These are phyloP conservation scores for Latheticus oryzae DNA, from an alignment of 2,888 invertebrate species.

Conservation along the genomic window DNA sequence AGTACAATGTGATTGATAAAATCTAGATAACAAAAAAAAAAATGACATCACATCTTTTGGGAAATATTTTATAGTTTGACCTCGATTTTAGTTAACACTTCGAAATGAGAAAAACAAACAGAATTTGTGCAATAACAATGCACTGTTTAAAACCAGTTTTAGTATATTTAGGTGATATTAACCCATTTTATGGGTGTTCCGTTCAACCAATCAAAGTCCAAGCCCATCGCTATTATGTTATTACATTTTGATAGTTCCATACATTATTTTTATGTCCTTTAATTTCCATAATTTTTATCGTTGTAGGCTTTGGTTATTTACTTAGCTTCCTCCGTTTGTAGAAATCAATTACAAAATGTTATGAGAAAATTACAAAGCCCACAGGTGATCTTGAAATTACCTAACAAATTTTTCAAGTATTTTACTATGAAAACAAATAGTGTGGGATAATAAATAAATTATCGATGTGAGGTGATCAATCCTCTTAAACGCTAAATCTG, in stretches of 20 bases:
- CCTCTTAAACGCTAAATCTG: slow-evolving; percentile 21
- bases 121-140: no score
- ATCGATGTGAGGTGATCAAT: slow-evolving; percentile 16
- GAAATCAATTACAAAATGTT: slow-evolving; percentile 15
- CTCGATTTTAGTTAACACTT: no score
- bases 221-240: slow-evolving; percentile 28
- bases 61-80: no score
- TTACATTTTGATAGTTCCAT: slow-evolving; percentile 13
- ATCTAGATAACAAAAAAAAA: no score
- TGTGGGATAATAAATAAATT: slow-evolving; percentile 10
- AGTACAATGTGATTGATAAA: no score
- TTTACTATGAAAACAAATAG: slow-evolving; percentile 8
- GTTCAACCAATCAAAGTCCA: slow-evolving; percentile 12
- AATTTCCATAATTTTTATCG: slow-evolving; percentile 24
- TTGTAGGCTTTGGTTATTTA: slow-evolving; percentile 18
- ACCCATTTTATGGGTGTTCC: no score
- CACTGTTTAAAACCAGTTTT: no score
- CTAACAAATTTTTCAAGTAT: slow-evolving; percentile 13
- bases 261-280: slow-evolving; percentile 19
- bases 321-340: slow-evolving; percentile 20
- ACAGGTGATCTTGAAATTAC: slow-evolving; percentile 17
- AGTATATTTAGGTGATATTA: no score
- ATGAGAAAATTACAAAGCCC: slow-evolving; percentile 18
- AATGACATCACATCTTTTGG: no score
- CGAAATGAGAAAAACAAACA: no score